Percentiles rank a stretch among this genome's conserved stretches.
phyloP scores from a whole-genome alignment of 2,797 vertebrate genomes.

The Danio albolineatus region DNA sequence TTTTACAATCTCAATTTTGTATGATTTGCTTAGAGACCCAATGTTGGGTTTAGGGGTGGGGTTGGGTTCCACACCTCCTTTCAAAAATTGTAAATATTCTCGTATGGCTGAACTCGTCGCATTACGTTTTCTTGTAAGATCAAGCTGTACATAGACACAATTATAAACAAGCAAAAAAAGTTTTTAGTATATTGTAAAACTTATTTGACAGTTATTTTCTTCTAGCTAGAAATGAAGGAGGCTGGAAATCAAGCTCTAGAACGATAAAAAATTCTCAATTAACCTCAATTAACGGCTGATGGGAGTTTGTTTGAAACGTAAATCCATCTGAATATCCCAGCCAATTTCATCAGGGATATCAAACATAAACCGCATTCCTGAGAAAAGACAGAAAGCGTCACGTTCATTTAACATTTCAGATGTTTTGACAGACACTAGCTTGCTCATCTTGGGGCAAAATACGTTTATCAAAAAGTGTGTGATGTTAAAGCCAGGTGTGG shows the following conservation, averaged over 20 bases:
- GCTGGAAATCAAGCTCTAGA: slow-evolving; percentile 17
- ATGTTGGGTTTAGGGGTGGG: no score
- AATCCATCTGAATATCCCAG: not conserved
- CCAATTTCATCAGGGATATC: slow-evolving; percentile 25
- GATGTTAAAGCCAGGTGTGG: slow-evolving; percentile 28
- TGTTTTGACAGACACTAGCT: slow-evolving; percentile 11
- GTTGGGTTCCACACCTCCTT: no score
- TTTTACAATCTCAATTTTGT: no score
- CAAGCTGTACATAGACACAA: no score
- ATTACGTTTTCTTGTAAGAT: no score
- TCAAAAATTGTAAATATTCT: no score
- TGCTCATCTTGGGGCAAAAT: slow-evolving; percentile 5
- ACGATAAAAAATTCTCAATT: slow-evolving; percentile 14
- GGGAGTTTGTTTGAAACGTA: slow-evolving; percentile 31
- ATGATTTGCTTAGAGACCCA: no score
- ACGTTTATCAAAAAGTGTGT: slow-evolving; percentile 17
- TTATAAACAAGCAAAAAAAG: no score
- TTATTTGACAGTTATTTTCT: not conserved
- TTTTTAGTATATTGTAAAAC: not conserved
- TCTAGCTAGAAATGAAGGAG: not conserved
- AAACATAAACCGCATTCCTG: slow-evolving; percentile 8
- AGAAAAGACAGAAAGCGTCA: slow-evolving; percentile 11
- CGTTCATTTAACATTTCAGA: slow-evolving; percentile 3
- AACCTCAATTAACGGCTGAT: not conserved
- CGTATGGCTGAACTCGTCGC: no score